Percentiles rank a stretch among this genome's conserved stretches.
phyloP scores from a whole-genome alignment of 2,888 invertebrate genomes.

The Xestia rhomboidea region DNA sequence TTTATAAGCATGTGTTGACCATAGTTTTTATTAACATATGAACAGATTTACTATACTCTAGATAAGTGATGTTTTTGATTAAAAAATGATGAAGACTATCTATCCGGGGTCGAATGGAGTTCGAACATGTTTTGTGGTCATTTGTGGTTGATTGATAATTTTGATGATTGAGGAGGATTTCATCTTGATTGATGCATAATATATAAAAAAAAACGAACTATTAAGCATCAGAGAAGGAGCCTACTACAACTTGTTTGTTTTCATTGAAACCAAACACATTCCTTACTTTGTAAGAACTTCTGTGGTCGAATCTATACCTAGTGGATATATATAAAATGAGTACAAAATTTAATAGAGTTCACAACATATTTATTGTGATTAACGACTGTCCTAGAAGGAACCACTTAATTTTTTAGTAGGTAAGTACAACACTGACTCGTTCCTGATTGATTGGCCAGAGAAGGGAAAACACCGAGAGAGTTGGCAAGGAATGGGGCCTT shows the following conservation, averaged over 20 bases:
- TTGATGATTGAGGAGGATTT: slow-evolving; percentile 5
- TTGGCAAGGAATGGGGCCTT: too few species aligned
- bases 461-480: too few species aligned
- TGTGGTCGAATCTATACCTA: neutral
- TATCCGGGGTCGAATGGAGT: slow-evolving; percentile 39
- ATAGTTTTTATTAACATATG: slow-evolving; percentile 29
- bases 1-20: slow-evolving; percentile 28
- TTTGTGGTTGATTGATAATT: slow-evolving; percentile 9
- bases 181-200: slow-evolving; percentile 17
- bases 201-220: too few species aligned
- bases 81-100: slow-evolving; percentile 24
- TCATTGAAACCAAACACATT: slow-evolving; percentile 12
- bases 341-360: neutral
- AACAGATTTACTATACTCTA: slow-evolving; percentile 2
- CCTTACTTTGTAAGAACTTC: neutral
- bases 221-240: too few species aligned
- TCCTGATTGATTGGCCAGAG: too few species aligned
- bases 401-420: neutral
- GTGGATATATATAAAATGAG: neutral
- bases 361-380: slow-evolving; percentile 3
- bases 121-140: slow-evolving; percentile 21
- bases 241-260: neutral
- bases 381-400: neutral
- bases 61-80: slow-evolving; percentile 15
- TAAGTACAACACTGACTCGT: too few species aligned